Evolutionary conservation across 2,888 invertebrate species (phyloP), one percentile per base, ranked within the genome.

Genomic region (Hirtodrosophila cameraria): DNA sequence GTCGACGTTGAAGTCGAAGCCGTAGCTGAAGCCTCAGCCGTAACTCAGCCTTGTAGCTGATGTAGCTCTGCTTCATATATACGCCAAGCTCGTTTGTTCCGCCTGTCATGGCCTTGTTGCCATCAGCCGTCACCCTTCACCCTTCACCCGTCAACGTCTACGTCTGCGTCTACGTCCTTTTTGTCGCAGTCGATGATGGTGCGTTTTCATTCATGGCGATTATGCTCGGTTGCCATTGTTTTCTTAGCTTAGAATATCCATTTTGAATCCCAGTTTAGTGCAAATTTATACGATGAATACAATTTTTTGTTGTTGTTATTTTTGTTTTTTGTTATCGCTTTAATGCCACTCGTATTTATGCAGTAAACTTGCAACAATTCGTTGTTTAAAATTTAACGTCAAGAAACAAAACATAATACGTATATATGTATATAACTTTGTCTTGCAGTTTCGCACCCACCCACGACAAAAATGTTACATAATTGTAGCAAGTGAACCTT

Each of bases 241-340:
- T 81, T 48, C 53, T 65, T 71, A 65, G 79, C 79, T 75, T 72
- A 71, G 74, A 68, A 79, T 86, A 83, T 87, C 86, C 83, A 74
- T 76, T 87, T 66, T 63, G 61, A 86, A 84, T 84, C 82, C 85
- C 78, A 86, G 85, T 87, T 85, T 85, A 87, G 86, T 79, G 84
- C 61, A 81, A 87, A 87, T 85, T 87, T 85, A 87, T 87, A 65
- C 82, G 66, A 46, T 73, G 75, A 65, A 70, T 64, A 63, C 66
- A 60, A 50, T 53, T 49, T 59, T 31, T 27, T 25, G n/a, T 48
- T 38, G 28, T 28, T 11, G 8, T 39, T 49, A 39, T 55, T 30
- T 33, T 42, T 5, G 35, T 48, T 28, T 15, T 48, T 28, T 41
- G 25, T 46, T 16, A 52, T 45, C 49, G 12, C 36, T 12, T 3